These are phyloP conservation scores for Xiphorhynchus erythropygius DNA, from an alignment of 2,797 vertebrate genomes.

Conservation along the genomic window DNA sequence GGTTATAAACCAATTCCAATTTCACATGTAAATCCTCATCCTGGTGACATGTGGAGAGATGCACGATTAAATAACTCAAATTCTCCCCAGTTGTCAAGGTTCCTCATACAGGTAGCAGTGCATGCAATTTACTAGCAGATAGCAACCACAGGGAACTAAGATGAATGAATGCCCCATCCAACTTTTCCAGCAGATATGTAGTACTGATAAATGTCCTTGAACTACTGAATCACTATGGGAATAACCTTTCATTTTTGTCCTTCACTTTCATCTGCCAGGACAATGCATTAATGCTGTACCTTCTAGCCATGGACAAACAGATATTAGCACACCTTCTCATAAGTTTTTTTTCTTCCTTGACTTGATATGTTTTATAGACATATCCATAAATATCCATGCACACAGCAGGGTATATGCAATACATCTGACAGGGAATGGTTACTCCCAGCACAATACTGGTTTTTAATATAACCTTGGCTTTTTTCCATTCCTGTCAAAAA, in stretches of 20 bases:
- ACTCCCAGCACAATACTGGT: not conserved
- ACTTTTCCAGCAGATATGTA: not conserved
- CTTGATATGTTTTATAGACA: not conserved
- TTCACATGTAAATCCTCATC: not conserved
- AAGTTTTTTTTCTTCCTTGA: not conserved
- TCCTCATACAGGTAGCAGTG: not conserved
- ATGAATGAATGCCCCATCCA: not conserved
- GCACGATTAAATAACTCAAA: not conserved
- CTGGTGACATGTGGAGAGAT: not conserved
- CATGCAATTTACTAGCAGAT: not conserved
- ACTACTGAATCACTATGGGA: not conserved
- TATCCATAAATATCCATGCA: not conserved
- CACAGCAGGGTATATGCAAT: not conserved
- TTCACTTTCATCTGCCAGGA: not conserved
- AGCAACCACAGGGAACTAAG: not conserved
- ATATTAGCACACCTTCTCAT: not conserved
- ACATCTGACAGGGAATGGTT: not conserved
- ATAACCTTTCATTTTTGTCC: not conserved
- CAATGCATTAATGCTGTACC: not conserved
- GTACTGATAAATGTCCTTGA: not conserved
- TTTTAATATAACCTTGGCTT: conserved; percentile 7
- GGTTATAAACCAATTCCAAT: conserved; percentile 7
- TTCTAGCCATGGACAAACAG: not conserved
- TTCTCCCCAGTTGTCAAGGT: not conserved
- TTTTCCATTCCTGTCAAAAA: not conserved